Percentiles rank a stretch among this genome's conserved stretches.
phyloP scores from a whole-genome alignment of 2,888 invertebrate genomes.

The Drepanosiphum platanoidis region DNA sequence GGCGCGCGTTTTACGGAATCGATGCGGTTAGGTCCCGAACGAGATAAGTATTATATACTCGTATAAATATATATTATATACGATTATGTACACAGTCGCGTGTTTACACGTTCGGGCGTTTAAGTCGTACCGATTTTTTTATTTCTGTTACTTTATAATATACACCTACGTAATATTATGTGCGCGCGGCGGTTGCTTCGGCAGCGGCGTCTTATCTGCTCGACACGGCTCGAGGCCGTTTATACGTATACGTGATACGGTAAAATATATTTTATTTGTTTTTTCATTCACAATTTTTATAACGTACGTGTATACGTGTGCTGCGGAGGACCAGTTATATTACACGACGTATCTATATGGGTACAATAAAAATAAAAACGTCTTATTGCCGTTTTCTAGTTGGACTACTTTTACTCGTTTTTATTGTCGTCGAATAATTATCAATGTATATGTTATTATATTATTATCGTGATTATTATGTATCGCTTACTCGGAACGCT shows the following conservation, averaged over 20 bases:
- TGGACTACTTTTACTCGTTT: not conserved
- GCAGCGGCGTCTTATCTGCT: slow-evolving; percentile 8
- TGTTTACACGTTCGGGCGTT: not conserved
- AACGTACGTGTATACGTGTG: no score
- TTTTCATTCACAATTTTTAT: not conserved
- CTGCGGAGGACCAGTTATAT: not conserved
- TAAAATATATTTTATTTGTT: not conserved
- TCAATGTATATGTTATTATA: not conserved
- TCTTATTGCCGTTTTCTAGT: not conserved
- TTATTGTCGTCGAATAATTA: not conserved
- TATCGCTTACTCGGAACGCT: no score
- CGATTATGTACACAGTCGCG: not conserved
- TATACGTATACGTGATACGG: not conserved
- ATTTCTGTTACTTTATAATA: not conserved
- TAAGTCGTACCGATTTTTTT: slow-evolving; percentile 19
- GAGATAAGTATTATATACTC: not conserved
- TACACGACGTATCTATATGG: not conserved
- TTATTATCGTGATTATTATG: no score
- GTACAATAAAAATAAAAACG: not conserved
- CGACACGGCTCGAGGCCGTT: not conserved
- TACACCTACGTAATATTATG: not conserved
- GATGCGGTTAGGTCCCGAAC: not conserved
- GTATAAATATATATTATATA: no score
- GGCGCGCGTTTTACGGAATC: not conserved
- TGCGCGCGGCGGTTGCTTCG: not conserved